Evolutionary conservation across 2,113 vertebrate genomes (phyloP).

Genomic region (Zootoca vivipara): DNA sequence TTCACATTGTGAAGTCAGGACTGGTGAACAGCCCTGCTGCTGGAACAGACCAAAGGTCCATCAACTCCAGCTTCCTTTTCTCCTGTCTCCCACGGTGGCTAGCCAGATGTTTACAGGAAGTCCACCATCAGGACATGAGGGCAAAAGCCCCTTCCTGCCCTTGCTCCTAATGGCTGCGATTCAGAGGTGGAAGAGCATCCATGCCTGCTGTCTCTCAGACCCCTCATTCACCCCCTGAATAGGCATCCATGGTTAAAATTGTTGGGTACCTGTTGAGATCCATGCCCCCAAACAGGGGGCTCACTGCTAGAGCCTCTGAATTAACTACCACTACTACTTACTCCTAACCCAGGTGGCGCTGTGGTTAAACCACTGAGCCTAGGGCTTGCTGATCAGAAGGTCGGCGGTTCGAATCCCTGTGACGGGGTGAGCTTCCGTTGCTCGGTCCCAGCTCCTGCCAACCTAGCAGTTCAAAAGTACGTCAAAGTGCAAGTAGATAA

Average conservation of each 20-base stretch:
- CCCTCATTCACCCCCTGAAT: no score
- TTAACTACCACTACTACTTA: no score
- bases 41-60: no score
- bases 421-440: no score
- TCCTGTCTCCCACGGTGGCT: neutral
- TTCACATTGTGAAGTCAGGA: neutral
- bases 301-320: neutral
- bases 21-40: neutral
- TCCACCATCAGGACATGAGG: neutral
- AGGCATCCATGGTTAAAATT: neutral
- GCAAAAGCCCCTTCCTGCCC: neutral
- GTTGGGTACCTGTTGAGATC: neutral
- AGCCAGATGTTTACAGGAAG: neutral
- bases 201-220: neutral
- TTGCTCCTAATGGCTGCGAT: neutral
- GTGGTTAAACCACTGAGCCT: no score
- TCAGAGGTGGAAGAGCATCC: neutral
- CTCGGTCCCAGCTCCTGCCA: no score
- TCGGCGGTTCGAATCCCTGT: no score
- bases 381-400: no score
- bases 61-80: neutral
- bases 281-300: neutral
- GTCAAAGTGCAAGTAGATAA: no score
- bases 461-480: no score
- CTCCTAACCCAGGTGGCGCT: no score